phyloP scores from a whole-genome alignment of 2,113 vertebrate genomes.

The Triplophysa dalaica region DNA sequence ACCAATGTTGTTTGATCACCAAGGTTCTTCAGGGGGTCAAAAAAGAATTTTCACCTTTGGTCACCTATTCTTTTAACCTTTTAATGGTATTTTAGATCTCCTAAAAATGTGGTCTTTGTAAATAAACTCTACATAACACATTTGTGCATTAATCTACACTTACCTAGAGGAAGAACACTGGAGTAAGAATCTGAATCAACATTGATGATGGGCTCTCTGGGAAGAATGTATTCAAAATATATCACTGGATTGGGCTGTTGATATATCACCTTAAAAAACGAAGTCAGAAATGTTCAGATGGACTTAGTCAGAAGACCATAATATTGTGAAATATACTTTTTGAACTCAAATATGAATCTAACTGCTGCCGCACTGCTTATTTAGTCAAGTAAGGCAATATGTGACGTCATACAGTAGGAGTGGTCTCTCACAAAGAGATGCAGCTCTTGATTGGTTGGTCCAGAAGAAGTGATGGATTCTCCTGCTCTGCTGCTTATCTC shows the following conservation, averaged over 20 bases:
- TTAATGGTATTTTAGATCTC: no score
- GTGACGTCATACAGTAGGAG: conserved; percentile 28
- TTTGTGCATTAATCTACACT: conserved; percentile 35
- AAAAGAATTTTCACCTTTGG: no score
- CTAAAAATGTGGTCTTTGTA: no score
- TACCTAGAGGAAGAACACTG: conserved; percentile 57
- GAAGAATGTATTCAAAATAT: conserved; percentile 68
- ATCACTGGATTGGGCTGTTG: conserved; percentile 70
- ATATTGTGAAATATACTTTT: not conserved
- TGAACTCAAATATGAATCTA: not conserved
- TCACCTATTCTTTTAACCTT: no score
- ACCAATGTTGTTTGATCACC: no score
- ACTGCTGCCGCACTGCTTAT: not conserved
- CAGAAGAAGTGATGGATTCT: conserved; percentile 87
- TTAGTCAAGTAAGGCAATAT: not conserved
- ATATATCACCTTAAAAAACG: conserved; percentile 68
- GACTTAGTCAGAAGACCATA: not conserved
- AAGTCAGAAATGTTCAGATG: not conserved
- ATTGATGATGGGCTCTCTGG: conserved; percentile 47
- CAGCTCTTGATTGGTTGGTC: conserved; percentile 85
- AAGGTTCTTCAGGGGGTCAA: no score
- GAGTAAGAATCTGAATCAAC: conserved; percentile 48
- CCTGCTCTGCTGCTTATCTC: conserved; percentile 89
- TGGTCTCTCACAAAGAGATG: conserved; percentile 71
- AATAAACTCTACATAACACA: not conserved